Percentiles rank a stretch among this genome's conserved stretches.
phyloP scores from a whole-genome alignment of 1,140 invertebrate genomes.

The Monochamus saltuarius region DNA sequence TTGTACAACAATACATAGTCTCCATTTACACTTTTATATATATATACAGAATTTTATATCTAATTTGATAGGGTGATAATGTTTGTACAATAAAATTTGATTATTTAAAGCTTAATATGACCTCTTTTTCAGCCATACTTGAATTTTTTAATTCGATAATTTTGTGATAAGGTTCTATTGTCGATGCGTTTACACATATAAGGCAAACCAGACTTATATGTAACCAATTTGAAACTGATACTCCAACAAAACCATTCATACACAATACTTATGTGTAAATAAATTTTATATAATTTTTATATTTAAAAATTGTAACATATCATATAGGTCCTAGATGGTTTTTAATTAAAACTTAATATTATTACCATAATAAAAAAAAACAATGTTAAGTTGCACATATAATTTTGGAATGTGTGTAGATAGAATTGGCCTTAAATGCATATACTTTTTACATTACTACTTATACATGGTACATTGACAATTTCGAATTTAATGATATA shows the following conservation, averaged over 20 bases:
- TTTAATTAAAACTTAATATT: too few species aligned
- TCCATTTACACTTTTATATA: constrained; percentile 36
- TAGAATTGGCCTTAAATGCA: constrained; percentile 15
- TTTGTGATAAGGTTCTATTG: constrained; percentile 29
- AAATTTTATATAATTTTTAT: too few species aligned
- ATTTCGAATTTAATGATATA: too few species aligned
- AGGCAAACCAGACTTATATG: too few species aligned
- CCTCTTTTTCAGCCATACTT: constrained; percentile 1
- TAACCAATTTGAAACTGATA: too few species aligned
- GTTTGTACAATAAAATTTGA: constrained; percentile 44
- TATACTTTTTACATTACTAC: too few species aligned
- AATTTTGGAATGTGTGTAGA: constrained; percentile 24
- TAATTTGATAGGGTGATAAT: constrained; percentile 29
- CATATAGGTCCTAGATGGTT: too few species aligned
- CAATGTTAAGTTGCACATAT: constrained; percentile 6
- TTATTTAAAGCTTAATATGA: constrained; percentile 40
- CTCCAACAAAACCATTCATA: too few species aligned
- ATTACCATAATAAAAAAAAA: too few species aligned
- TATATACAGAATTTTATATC: constrained; percentile 26
- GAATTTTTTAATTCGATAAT: constrained; percentile 4
- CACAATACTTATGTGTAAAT: too few species aligned
- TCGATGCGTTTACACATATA: constrained; percentile 30
- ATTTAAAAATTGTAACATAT: too few species aligned
- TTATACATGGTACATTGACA: too few species aligned
- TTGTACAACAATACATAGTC: constrained; percentile 45